Base-by-base conservation (phyloP, 1,140 invertebrate genomes). In the Nasonia giraulti region DNA sequence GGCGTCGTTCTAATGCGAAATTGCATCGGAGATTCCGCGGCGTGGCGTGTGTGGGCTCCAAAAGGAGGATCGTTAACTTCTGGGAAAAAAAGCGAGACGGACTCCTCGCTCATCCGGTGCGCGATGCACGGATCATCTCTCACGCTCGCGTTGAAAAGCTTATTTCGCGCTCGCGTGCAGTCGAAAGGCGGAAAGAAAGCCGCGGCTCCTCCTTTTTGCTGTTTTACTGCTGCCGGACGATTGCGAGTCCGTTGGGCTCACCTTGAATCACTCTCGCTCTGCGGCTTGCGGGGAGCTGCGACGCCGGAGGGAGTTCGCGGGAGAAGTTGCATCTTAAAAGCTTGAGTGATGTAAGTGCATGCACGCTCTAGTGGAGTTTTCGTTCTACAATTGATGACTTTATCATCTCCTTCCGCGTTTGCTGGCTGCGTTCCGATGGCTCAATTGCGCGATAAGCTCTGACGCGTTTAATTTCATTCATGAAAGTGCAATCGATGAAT, bases 201-300 rank as follows among this genome's bases (percentile, higher is more conserved):
- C n/a, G 44, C 31, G n/a, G 23, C 31, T 27, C 14, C 78, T 33
- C 33, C 33, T 37, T 37, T 37, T 37, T 37, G 33, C 33, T 37
- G 33, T 37, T 27, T 27, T 37, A 37, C 33, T 3, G 62, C 79
- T 71, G 75, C 47, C 50, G 40, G 62, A 69, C 23, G 75, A 62
- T 17, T 17, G 8, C 71, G 73, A 68, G 68, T 82, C 71, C 71
- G 80, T 82, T 82, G 80, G 80, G n/a, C 71, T 82, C 80, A 82
- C 80, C 80, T 82, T 82, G 80, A 82, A 73, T 44, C 37, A n/a
- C 2, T 17, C 62, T 66, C 27, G 27, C 69, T 47, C 11, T 31
- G 31, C 4, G 27, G 50, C 77, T 55, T 23, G 77, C 55, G 55
- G 55, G 55, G 55, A 77, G 75, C 33, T 37, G 20, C 4, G 47